Evolutionary conservation across 1,140 invertebrate genomes (phyloP), one percentile per base, ranked within the genome.

Genomic region (Cydia amplana): DNA sequence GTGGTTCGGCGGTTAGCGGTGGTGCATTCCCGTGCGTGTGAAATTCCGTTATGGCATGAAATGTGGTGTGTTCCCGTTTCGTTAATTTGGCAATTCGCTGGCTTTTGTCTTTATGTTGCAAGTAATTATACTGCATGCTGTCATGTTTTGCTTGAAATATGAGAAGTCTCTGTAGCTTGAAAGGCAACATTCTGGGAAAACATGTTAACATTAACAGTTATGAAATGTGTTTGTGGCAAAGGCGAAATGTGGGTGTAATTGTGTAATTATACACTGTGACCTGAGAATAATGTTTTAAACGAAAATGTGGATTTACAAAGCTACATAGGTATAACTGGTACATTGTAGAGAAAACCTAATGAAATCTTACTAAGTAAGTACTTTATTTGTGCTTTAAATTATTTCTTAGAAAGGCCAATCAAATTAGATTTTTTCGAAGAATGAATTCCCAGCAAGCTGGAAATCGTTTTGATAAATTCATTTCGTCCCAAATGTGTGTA

Each of bases 1-100:
- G 12, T 10, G 4, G 20, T 7, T 32, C 28, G 14, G 64, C 16
- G 64, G n/a, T 18, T 6, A n/a, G n/a, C 5, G 23, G 12, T 28
- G 63, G 25, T 70, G 36, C 65, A 70, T 70, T 70, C 65, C 28
- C 25, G 25, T 28, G 55, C 55, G 55, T 60, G 55, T 36, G 65
- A 70, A 55, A 70, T 70, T 70, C 65, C 65, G 65, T 70, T 36
- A 10, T 18, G n/a, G n/a, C n/a, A 70, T 70, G 65, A 70, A 36
- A 70, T 70, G 65, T 70, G 65, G 65, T 70, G 65, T 36, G 65
- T 36, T 67, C 64, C 64, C 65, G 65, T 70, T 36, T n/a, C 65
- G 65, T 70, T 70, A 70, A 70, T 70, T 70, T 70, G 65, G 28
- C 65, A 70, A 70, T 70, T 70, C 65, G 65, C 32, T 36, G 16